A percentile compares a stretch with the other conserved stretches of the same genome.
These are phyloP conservation scores for Ophonus ardosiacus DNA, from an alignment of 2,888 invertebrate genomes.

Conservation along the genomic window DNA sequence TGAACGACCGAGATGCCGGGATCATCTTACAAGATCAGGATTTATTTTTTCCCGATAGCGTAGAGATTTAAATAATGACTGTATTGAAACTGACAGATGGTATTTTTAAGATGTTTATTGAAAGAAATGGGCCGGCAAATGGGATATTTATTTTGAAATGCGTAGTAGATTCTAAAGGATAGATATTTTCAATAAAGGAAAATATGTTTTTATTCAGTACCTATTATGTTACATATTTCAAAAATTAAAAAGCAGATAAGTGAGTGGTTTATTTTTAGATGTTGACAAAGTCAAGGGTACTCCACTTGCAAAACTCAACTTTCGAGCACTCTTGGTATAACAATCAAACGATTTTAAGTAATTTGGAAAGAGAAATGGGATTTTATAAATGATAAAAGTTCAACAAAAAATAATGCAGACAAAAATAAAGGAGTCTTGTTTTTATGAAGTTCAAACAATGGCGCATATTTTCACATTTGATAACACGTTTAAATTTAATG, in stretches of 20 bases:
- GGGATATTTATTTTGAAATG: constrained; percentile 17
- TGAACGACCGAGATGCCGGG: constrained; percentile 38
- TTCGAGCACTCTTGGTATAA: not conserved
- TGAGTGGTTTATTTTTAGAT: constrained; percentile 42
- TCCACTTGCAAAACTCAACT: constrained; percentile 3
- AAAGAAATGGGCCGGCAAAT: constrained; percentile 12
- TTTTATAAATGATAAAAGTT: not conserved
- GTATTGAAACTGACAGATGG: constrained; percentile 52
- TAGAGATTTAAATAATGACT: constrained; percentile 53
- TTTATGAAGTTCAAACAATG: not conserved
- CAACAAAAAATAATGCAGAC: not conserved
- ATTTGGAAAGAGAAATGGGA: constrained; percentile 8
- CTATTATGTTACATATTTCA: not conserved
- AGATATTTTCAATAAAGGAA: not conserved
- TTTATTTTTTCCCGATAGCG: constrained; percentile 42
- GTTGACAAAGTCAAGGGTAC: constrained; percentile 37
- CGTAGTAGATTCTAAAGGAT: not conserved
- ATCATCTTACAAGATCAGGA: constrained; percentile 38
- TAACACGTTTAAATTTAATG: too few relatives aligned
- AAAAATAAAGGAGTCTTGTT: not conserved
- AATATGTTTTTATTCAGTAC: not conserved
- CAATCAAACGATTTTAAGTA: constrained; percentile 3
- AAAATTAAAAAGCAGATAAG: not conserved
- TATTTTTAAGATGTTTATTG: constrained; percentile 41
- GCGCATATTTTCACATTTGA: not conserved